These are phyloP conservation scores for Sarotherodon lohbergeri DNA, from an alignment of 2,113 vertebrate species.

Conservation along the genomic window DNA sequence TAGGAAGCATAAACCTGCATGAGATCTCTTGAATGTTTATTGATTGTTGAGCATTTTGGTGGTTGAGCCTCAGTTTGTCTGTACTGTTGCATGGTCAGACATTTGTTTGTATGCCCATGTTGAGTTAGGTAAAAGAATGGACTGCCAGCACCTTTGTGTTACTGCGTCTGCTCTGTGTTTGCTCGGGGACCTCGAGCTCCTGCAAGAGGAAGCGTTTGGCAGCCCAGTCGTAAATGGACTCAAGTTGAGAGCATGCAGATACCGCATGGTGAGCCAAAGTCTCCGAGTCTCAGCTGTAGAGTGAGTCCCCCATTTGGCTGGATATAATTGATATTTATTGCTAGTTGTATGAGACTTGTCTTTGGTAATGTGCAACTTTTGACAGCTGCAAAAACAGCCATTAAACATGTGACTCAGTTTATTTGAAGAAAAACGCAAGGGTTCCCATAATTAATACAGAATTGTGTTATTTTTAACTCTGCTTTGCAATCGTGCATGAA, in stretches of 20 bases:
- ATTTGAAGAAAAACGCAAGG: background rate
- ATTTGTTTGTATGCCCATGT: background rate
- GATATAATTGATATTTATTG: background rate
- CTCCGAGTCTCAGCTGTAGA: background rate
- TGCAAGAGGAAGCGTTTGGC: conserved; percentile 34
- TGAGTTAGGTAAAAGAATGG: background rate
- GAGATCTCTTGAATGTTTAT: background rate
- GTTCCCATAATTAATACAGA: background rate
- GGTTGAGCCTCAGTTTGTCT: background rate
- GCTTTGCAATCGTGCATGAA: background rate
- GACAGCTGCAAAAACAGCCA: background rate
- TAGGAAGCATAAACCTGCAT: background rate
- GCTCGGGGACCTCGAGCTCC: background rate
- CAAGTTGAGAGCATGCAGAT: conserved; percentile 28
- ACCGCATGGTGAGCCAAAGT: background rate
- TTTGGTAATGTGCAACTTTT: background rate
- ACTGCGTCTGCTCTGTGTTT: conserved; percentile 12
- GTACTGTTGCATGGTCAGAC: background rate
- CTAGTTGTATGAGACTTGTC: background rate
- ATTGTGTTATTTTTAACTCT: background rate
- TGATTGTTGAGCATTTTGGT: background rate
- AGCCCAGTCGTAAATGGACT: conserved; percentile 9
- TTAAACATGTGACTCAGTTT: background rate
- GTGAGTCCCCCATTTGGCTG: background rate
- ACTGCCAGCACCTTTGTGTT: background rate